Percentiles rank a stretch among this genome's conserved stretches.
Conservation (phyloP, 2,888 invertebrate genomes). For the Drosophila trichaetosa region DNA sequence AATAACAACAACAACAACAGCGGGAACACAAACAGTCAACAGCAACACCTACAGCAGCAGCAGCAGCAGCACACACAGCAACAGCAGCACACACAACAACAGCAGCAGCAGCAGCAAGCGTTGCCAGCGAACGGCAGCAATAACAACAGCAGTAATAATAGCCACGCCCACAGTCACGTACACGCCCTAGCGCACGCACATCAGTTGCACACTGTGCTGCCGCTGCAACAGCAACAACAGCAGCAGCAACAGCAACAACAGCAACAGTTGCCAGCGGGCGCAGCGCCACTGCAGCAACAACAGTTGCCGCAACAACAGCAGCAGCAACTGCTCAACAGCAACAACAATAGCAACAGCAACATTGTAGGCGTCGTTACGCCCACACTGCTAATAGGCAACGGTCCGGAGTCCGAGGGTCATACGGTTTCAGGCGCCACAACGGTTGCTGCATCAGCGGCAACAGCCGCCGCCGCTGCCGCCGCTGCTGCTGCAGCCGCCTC, state of each 20-base stretch:
- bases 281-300: conserved; percentile 51
- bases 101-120: conserved; percentile 38
- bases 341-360: conserved; percentile 64
- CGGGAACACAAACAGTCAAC: conserved; percentile 56
- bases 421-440: conserved; percentile 68
- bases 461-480: conserved; percentile 49
- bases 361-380: conserved; percentile 64
- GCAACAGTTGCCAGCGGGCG: conserved; percentile 52
- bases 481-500: conserved; percentile 50
- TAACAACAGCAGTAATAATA: conserved; percentile 35
- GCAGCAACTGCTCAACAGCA: conserved; percentile 52
- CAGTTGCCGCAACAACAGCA: conserved; percentile 48
- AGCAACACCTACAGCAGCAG: conserved; percentile 37
- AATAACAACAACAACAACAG: conserved; percentile 86
- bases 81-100: conserved; percentile 44
- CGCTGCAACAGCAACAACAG: conserved; percentile 52
- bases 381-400: conserved; percentile 82
- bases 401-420: conserved; percentile 79
- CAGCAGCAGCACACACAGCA: conserved; percentile 37
- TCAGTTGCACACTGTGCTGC: conserved; percentile 53
- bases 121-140: conserved; percentile 13
- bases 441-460: conserved; percentile 56
- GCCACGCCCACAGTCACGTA: conserved; percentile 60
- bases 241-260: conserved; percentile 58
- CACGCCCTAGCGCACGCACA: conserved; percentile 66